Conservation (phyloP, 2,797 vertebrate species). For the Chlorospingus flavigularis region DNA sequence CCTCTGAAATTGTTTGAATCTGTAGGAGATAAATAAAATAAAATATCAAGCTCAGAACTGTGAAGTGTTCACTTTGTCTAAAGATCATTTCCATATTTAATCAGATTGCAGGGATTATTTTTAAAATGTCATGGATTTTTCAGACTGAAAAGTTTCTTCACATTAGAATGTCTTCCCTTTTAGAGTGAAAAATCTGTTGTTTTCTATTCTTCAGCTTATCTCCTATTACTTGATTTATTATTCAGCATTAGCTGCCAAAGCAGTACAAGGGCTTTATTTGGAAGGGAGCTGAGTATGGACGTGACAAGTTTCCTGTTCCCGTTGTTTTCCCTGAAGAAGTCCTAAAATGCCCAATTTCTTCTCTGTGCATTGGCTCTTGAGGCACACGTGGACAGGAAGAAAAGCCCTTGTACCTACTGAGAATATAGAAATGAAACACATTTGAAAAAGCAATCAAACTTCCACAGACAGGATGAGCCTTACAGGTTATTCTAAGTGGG, state of each 20-base stretch:
- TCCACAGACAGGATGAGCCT: background rate
- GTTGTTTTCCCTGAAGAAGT: background rate
- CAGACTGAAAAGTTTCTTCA: background rate
- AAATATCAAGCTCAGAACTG: background rate
- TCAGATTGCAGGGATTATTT: background rate
- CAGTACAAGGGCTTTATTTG: background rate
- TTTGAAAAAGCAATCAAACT: background rate
- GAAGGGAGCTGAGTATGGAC: background rate
- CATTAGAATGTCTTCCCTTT: background rate
- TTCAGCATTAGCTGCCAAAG: background rate
- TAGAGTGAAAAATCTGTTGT: background rate
- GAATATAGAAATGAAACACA: background rate
- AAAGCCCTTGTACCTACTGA: background rate
- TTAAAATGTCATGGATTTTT: background rate
- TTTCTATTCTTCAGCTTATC: background rate
- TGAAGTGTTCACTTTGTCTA: background rate
- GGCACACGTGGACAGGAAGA: background rate
- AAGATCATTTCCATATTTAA: slow-evolving; percentile 27
- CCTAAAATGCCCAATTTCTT: background rate
- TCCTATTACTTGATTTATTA: background rate
- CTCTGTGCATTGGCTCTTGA: background rate
- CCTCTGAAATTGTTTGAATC: background rate
- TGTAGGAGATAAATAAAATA: background rate
- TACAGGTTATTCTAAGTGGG: background rate
- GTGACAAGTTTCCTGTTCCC: background rate